Evolutionary conservation across 2,113 vertebrate species (phyloP).

Genomic region (Poeciliopsis turrubarensis): DNA sequence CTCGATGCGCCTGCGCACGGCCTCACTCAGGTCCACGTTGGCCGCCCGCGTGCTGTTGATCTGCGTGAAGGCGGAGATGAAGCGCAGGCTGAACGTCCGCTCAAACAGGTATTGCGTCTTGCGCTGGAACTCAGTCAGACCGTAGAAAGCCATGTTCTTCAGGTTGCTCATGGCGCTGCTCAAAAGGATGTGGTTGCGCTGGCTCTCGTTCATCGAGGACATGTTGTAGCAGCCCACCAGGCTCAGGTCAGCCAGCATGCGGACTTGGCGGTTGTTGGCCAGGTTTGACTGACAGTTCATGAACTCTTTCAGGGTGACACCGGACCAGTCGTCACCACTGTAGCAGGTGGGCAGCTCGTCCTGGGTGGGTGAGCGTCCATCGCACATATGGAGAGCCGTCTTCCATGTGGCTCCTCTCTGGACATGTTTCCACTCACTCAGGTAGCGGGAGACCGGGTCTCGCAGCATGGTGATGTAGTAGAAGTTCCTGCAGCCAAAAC

Average conservation of each 20-base stretch:
- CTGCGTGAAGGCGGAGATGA: conserved; percentile 96
- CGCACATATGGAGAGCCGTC: conserved; percentile 96
- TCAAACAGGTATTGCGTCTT: conserved; percentile 99
- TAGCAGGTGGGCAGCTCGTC: conserved; percentile 96
- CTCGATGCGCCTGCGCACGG: conserved; percentile 87
- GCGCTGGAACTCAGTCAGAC: conserved; percentile 96
- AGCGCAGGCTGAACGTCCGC: conserved; percentile 96
- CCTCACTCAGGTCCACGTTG: conserved; percentile 90
- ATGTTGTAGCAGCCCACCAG: conserved; percentile 98
- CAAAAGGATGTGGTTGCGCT: conserved; percentile 88
- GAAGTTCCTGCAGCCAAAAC: conserved; percentile 93
- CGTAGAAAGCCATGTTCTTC: conserved; percentile 98
- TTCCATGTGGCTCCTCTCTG: conserved; percentile 98
- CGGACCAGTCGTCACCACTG: conserved; percentile 94
- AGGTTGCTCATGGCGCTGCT: conserved; percentile 96
- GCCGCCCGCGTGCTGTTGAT: conserved; percentile 95
- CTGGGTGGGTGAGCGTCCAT: conserved; percentile 93
- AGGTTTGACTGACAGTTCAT: conserved; percentile 95
- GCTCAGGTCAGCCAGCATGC: conserved; percentile 97
- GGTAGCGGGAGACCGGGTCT: conserved; percentile 95
- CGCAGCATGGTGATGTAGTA: conserved; percentile 99
- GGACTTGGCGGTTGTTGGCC: conserved; percentile 96
- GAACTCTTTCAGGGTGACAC: conserved; percentile 91
- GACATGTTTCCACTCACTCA: conserved; percentile 98
- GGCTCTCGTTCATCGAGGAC: conserved; percentile 94